phyloP scores from a whole-genome alignment of 2,113 vertebrate genomes.

The Pogona vitticeps region DNA sequence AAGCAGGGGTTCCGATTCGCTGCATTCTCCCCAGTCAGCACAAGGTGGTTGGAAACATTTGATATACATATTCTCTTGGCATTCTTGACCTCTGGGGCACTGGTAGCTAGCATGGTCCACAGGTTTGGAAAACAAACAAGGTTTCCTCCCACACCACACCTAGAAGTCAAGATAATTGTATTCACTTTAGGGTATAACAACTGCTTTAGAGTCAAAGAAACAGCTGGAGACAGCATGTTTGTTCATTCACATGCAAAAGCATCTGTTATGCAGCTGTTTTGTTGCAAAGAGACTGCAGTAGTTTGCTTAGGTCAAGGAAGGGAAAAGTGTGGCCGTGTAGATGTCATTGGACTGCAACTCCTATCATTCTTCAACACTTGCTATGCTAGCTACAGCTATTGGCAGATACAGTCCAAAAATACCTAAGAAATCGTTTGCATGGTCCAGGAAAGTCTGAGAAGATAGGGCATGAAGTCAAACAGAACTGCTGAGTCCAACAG shows the following conservation, averaged over 20 bases:
- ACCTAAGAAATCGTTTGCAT: background rate
- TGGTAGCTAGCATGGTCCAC: slow-evolving; percentile 55
- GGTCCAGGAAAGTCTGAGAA: background rate
- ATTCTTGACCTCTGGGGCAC: slow-evolving; percentile 85
- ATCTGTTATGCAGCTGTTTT: background rate
- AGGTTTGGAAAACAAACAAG: slow-evolving; percentile 80
- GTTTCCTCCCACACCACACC: slow-evolving; percentile 89
- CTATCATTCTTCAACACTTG: background rate
- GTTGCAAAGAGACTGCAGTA: background rate
- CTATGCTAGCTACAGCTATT: background rate
- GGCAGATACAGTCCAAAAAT: background rate
- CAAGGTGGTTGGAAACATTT: slow-evolving; percentile 90
- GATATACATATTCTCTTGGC: slow-evolving; percentile 78
- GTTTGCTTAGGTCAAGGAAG: background rate
- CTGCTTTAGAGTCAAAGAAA: background rate
- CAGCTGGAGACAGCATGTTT: too few species aligned
- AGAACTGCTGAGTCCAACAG: background rate
- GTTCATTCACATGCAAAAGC: background rate
- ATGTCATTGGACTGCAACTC: background rate
- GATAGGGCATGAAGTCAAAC: background rate
- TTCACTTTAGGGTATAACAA: background rate
- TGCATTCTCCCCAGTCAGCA: slow-evolving; percentile 88
- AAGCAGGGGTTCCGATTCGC: slow-evolving; percentile 72
- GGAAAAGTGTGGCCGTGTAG: background rate
- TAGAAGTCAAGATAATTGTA: slow-evolving; percentile 56